A percentile compares a stretch with the other conserved stretches of the same genome.
Evolutionary conservation across 2,888 invertebrate genomes (phyloP).

Genomic region (Dioctria linearis): DNA sequence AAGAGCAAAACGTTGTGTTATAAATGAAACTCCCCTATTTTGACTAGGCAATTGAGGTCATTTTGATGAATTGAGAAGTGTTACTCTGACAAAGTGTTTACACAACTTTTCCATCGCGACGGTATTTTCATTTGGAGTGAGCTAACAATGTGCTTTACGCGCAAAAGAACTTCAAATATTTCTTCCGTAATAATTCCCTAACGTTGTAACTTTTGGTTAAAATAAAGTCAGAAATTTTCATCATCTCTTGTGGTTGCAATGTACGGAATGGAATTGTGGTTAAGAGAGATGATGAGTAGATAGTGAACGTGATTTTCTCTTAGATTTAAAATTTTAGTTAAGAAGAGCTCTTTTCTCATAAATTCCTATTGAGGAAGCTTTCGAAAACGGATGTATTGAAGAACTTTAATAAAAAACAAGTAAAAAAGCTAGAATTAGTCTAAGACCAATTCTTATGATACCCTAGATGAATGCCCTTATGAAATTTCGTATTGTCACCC

Average conservation of each 20-base stretch:
- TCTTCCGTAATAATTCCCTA: conserved; percentile 4
- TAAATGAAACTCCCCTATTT: conserved; percentile 9
- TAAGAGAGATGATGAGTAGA: too few species aligned
- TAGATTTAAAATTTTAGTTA: background rate
- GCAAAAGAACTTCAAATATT: conserved; percentile 5
- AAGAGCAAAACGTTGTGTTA: conserved; percentile 41
- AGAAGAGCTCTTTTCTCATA: conserved; percentile 2
- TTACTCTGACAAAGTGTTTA: conserved; percentile 45
- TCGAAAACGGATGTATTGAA: conserved; percentile 8
- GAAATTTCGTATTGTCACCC: too few species aligned
- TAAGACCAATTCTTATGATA: too few species aligned
- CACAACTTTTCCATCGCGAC: conserved; percentile 49
- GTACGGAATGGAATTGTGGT: too few species aligned
- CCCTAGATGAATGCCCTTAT: too few species aligned
- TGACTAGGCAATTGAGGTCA: background rate
- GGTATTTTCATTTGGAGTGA: conserved; percentile 16
- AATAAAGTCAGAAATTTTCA: too few species aligned
- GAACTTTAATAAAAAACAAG: background rate
- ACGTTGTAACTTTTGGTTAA: too few species aligned
- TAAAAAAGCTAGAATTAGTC: too few species aligned
- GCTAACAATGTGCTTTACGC: conserved; percentile 16
- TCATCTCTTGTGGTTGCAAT: too few species aligned
- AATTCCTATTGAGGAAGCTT: conserved; percentile 5
- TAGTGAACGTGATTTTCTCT: conserved; percentile 23
- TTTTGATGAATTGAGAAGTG: background rate